phyloP scores from a whole-genome alignment of 2,113 vertebrate species.

The Pagrus major region DNA sequence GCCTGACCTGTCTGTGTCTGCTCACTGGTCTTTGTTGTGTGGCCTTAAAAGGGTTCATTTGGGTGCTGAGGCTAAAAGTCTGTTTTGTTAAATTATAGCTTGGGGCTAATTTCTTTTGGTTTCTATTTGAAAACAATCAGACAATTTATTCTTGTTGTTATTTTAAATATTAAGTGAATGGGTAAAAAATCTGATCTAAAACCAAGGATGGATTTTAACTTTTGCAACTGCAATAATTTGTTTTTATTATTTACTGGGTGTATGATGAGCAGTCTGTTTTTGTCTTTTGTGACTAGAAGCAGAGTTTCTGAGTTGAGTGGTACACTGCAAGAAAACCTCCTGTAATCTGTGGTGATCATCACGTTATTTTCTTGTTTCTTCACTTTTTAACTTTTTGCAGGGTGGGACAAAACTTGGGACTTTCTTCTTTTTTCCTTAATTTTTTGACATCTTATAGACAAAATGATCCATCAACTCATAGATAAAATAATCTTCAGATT shows the following conservation, averaged over 20 bases:
- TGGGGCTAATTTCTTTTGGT: not conserved
- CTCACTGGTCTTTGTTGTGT: slow-evolving; percentile 18
- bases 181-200: not conserved
- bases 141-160: not conserved
- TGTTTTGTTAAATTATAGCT: slow-evolving; percentile 29
- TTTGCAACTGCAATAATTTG: not conserved
- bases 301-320: slow-evolving; percentile 1
- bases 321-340: not conserved
- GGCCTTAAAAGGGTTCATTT: slow-evolving; percentile 18
- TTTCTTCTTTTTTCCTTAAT: no score
- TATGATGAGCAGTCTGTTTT: not conserved
- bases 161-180: not conserved
- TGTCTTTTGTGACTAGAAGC: not conserved
- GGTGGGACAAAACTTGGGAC: no score
- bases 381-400: not conserved
- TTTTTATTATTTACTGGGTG: not conserved
- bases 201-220: not conserved
- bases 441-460: not conserved
- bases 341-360: not conserved
- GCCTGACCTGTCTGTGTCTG: slow-evolving; percentile 31
- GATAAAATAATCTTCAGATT: no score
- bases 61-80: not conserved
- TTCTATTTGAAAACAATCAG: not conserved
- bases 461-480: no score
- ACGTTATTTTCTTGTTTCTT: not conserved